phyloP scores from a whole-genome alignment of 1,140 invertebrate genomes.

The Latrodectus geometricus region DNA sequence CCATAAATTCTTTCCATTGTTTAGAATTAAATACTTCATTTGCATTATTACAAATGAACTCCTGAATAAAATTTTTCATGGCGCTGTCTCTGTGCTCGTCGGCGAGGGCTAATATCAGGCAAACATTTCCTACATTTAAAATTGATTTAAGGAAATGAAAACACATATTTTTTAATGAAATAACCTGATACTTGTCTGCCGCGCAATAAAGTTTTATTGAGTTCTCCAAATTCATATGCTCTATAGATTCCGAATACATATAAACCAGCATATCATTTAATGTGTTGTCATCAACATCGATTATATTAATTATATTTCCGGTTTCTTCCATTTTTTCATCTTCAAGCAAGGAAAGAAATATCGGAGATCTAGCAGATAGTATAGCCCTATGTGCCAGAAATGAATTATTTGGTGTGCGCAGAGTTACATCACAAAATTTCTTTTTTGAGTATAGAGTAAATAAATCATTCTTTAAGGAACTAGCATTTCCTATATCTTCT shows the following conservation, averaged over 20 bases:
- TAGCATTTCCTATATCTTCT: background rate
- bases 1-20: constrained; percentile 18
- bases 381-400: constrained; percentile 6
- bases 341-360: constrained; percentile 8
- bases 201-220: background rate
- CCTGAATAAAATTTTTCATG: background rate
- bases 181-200: background rate
- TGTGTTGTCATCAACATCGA: background rate
- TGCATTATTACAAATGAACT: constrained; percentile 25
- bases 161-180: background rate
- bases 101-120: background rate
- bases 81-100: background rate
- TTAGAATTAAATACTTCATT: constrained; percentile 11
- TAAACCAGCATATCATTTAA: constrained; percentile 14
- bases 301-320: background rate
- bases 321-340: background rate
- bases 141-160: background rate
- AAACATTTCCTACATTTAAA: constrained; percentile 3
- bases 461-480: background rate
- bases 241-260: constrained; percentile 20
- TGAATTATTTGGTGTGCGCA: background rate
- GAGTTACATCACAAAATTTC: constrained; percentile 14
- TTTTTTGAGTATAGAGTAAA: background rate
- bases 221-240: background rate
- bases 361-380: background rate